A percentile compares a stretch with the other conserved stretches of the same genome.
phyloP scores from a whole-genome alignment of 2,888 invertebrate genomes.

The Diaphora mendica region DNA sequence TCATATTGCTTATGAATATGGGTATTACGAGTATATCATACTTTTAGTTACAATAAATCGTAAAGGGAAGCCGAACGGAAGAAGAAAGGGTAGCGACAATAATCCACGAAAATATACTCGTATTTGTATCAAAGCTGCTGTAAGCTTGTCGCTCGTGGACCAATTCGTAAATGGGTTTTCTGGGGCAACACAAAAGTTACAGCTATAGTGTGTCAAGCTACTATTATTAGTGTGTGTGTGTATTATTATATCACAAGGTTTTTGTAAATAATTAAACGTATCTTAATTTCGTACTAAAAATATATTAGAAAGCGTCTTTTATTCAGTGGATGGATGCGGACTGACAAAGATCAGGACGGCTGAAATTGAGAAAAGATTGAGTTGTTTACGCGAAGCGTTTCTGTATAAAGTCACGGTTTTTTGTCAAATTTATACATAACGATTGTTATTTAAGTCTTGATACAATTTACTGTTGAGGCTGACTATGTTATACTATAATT shows the following conservation, averaged over 20 bases:
- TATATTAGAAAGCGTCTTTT: no score
- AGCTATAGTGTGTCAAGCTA: not conserved
- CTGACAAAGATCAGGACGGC: no score
- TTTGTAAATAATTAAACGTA: no score
- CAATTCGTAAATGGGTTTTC: not conserved
- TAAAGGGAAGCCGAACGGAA: not conserved
- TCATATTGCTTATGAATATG: not conserved
- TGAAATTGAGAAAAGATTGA: not conserved
- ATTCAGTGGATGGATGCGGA: no score
- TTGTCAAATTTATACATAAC: not conserved
- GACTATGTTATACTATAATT: no score
- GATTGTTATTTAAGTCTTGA: not conserved
- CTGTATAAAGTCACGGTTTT: not conserved
- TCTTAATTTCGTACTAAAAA: no score
- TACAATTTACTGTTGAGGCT: not conserved
- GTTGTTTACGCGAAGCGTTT: slow-evolving; percentile 8
- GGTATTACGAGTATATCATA: not conserved
- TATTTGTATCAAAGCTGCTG: not conserved
- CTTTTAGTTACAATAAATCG: not conserved
- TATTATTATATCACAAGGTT: no score
- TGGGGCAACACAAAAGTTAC: not conserved
- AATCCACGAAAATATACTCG: not conserved
- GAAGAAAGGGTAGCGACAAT: not conserved
- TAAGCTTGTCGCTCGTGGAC: not conserved
- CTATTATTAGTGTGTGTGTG: no score